Evolutionary conservation across 2,797 vertebrate genomes (phyloP).

Genomic region (Sparidentex hasta): DNA sequence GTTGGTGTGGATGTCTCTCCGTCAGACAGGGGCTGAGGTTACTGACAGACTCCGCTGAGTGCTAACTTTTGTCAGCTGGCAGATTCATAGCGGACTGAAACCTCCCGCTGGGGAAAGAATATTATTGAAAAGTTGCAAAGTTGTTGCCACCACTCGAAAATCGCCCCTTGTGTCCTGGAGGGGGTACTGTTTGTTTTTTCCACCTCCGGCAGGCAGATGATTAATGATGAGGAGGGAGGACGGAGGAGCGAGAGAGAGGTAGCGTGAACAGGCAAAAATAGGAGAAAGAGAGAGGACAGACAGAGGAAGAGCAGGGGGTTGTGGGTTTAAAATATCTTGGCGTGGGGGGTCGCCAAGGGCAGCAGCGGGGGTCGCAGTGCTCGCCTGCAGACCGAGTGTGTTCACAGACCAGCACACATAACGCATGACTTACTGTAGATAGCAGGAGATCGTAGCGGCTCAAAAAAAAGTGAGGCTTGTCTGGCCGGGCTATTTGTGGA

Average conservation of each 20-base stretch:
- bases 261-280: slow-evolving; percentile 39
- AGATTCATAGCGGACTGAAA: slow-evolving; percentile 72
- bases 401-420: slow-evolving; percentile 74
- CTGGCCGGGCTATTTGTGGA: slow-evolving; percentile 87
- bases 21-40: slow-evolving; percentile 81
- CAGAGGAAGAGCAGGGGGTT: slow-evolving; percentile 48
- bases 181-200: slow-evolving; percentile 82
- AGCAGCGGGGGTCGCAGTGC: slow-evolving; percentile 58
- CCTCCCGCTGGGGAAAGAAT: slow-evolving; percentile 77
- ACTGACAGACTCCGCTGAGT: slow-evolving; percentile 86
- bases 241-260: slow-evolving; percentile 36
- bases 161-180: slow-evolving; percentile 77
- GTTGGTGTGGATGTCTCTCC: slow-evolving; percentile 86
- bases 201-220: slow-evolving; percentile 83
- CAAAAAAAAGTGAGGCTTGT: slow-evolving; percentile 79
- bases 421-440: slow-evolving; percentile 84
- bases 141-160: slow-evolving; percentile 87
- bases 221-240: slow-evolving; percentile 77
- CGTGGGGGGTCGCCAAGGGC: slow-evolving; percentile 64
- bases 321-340: slow-evolving; percentile 86
- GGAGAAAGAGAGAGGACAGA: slow-evolving; percentile 57
- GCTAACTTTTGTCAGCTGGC: slow-evolving; percentile 87
- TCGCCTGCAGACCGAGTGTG: slow-evolving; percentile 60
- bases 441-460: slow-evolving; percentile 75
- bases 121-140: slow-evolving; percentile 86